These are phyloP conservation scores for Proterorhinus semilunaris DNA, from an alignment of 2,113 vertebrate genomes.

Conservation along the genomic window DNA sequence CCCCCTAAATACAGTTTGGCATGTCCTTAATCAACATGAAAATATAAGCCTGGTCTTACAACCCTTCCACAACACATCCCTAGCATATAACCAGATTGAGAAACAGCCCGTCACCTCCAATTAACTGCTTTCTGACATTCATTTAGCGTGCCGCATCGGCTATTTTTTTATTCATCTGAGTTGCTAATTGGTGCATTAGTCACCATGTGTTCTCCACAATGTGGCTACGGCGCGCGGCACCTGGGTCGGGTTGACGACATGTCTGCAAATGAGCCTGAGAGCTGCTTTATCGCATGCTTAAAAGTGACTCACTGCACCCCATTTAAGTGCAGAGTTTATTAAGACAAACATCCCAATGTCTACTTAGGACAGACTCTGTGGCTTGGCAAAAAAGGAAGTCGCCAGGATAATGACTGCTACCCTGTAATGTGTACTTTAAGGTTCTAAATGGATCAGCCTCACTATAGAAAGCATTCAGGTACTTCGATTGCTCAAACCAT, in stretches of 20 bases:
- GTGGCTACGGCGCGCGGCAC: slow-evolving; percentile 24
- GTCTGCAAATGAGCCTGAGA: slow-evolving; percentile 33
- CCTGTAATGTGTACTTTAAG: slow-evolving; percentile 4
- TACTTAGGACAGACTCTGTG: slow-evolving; percentile 11
- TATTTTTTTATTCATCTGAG: slow-evolving; percentile 58
- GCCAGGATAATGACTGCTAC: background rate
- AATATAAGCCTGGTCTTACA: slow-evolving; percentile 51
- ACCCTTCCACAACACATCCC: slow-evolving; percentile 28
- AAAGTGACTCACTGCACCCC: slow-evolving; percentile 21
- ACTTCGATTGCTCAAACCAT: background rate
- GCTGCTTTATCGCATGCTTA: slow-evolving; percentile 7
- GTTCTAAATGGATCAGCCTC: background rate
- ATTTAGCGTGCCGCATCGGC: slow-evolving; percentile 40
- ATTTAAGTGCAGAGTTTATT: slow-evolving; percentile 10
- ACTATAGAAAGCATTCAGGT: background rate
- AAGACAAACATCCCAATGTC: slow-evolving; percentile 22
- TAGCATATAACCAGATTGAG: slow-evolving; percentile 34
- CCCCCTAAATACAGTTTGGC: slow-evolving; percentile 70
- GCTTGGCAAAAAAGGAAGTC: slow-evolving; percentile 4
- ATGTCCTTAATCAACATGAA: slow-evolving; percentile 78
- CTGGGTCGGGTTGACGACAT: slow-evolving; percentile 30
- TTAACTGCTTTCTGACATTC: slow-evolving; percentile 47
- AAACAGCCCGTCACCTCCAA: slow-evolving; percentile 42
- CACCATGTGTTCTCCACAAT: slow-evolving; percentile 49
- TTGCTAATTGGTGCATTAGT: slow-evolving; percentile 63